Evolutionary conservation across 2,113 vertebrate species (phyloP).

Genomic region (Petromus typicus): DNA sequence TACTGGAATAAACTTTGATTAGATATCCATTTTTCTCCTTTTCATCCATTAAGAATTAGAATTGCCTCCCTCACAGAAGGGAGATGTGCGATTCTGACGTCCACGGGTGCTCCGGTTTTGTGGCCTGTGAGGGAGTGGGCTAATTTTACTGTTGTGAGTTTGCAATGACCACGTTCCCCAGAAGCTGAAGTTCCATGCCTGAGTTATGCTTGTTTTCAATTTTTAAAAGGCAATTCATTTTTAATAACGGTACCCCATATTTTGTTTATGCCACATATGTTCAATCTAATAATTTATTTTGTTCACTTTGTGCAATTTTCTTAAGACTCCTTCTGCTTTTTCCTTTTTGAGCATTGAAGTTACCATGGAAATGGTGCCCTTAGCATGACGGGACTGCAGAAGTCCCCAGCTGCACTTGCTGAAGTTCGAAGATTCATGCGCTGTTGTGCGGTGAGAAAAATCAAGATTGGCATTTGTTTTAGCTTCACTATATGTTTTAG

Average conservation of each 20-base stretch:
- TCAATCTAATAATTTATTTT: conserved; percentile 83
- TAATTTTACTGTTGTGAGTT: conserved; percentile 14
- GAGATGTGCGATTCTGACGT: background rate
- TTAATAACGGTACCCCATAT: conserved; percentile 80
- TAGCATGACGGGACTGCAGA: conserved; percentile 33
- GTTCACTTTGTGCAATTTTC: conserved; percentile 79
- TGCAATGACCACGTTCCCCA: conserved; percentile 61
- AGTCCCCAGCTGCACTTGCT: conserved; percentile 40
- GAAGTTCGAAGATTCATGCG: conserved; percentile 70
- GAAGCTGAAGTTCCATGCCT: conserved; percentile 60
- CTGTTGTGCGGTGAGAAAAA: conserved; percentile 66
- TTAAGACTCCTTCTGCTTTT: conserved; percentile 77
- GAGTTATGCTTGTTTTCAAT: conserved; percentile 73
- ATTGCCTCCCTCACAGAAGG: background rate
- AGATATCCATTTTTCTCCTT: background rate
- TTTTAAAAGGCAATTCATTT: conserved; percentile 75
- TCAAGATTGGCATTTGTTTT: conserved; percentile 44
- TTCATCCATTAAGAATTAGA: conserved; percentile 44
- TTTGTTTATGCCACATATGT: conserved; percentile 83
- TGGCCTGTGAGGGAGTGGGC: background rate
- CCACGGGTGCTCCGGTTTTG: background rate
- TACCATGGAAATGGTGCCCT: conserved; percentile 79
- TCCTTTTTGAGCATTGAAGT: conserved; percentile 70
- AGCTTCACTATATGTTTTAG: conserved; percentile 52
- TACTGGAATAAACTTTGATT: background rate